phyloP scores from a whole-genome alignment of 1,140 invertebrate genomes.

The Zaprionus ornatus region DNA sequence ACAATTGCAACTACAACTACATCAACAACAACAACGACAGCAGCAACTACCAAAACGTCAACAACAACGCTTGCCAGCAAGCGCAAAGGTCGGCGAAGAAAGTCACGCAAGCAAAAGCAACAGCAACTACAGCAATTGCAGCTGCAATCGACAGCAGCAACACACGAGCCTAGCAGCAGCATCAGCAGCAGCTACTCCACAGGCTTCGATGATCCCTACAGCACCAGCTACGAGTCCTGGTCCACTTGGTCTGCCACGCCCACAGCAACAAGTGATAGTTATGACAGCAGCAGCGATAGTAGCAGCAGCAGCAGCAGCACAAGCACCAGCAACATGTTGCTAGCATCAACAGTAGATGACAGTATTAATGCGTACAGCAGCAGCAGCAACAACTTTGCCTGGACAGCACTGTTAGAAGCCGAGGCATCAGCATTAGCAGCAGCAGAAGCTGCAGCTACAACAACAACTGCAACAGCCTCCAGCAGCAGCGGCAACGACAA shows the following conservation, averaged over 20 bases:
- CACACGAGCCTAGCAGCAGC: slow-evolving; percentile 24
- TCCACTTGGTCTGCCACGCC: slow-evolving; percentile 58
- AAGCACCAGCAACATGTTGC: slow-evolving; percentile 43
- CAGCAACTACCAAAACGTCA: slow-evolving; percentile 52
- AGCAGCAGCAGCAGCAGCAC: slow-evolving; percentile 46
- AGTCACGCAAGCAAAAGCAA: slow-evolving; percentile 48
- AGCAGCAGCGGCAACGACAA: slow-evolving; percentile 45
- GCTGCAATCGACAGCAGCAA: slow-evolving; percentile 25
- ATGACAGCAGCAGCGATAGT: slow-evolving; percentile 27
- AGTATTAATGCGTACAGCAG: slow-evolving; percentile 63
- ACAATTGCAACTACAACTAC: slow-evolving; percentile 27
- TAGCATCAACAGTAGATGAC: slow-evolving; percentile 64
- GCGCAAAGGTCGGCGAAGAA: slow-evolving; percentile 76
- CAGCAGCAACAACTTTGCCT: slow-evolving; percentile 60
- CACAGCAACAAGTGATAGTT: slow-evolving; percentile 60
- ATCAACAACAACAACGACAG: slow-evolving; percentile 28
- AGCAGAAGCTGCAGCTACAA: slow-evolving; percentile 22
- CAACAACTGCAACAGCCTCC: slow-evolving; percentile 11
- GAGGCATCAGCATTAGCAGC: slow-evolving; percentile 50
- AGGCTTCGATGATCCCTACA: slow-evolving; percentile 36
- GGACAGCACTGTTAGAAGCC: slow-evolving; percentile 60
- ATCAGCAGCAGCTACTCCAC: slow-evolving; percentile 44
- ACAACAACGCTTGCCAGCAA: slow-evolving; percentile 60
- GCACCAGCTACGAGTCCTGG: slow-evolving; percentile 59
- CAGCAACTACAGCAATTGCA: slow-evolving; percentile 33